A percentile compares a stretch with the other conserved stretches of the same genome.
These are phyloP conservation scores for Limnothrissa miodon DNA, from an alignment of 2,113 vertebrate genomes.

Conservation along the genomic window DNA sequence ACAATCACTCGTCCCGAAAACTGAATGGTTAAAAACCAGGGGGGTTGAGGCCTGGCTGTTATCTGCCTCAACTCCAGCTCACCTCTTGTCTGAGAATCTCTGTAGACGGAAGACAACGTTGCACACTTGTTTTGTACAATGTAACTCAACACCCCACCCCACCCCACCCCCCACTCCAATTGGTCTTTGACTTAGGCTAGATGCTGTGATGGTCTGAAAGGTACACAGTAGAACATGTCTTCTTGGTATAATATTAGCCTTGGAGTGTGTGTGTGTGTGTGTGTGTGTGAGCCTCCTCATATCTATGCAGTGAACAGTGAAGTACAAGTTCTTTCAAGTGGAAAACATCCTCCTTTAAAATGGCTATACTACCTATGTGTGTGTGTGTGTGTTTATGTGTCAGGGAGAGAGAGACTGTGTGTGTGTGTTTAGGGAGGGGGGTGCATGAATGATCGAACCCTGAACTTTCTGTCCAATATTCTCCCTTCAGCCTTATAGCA, in stretches of 20 bases:
- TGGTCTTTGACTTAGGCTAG: neutral
- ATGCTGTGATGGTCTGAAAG: conserved; percentile 10
- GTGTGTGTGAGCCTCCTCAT: conserved; percentile 33
- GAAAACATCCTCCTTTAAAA: conserved; percentile 45
- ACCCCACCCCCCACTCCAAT: too few species aligned
- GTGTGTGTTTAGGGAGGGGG: conserved; percentile 2
- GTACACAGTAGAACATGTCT: neutral
- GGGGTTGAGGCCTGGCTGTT: neutral
- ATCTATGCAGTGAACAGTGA: conserved; percentile 59
- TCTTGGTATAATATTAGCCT: conserved; percentile 10
- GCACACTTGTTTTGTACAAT: conserved; percentile 18
- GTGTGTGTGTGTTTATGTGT: conserved; percentile 34
- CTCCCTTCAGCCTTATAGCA: conserved; percentile 50
- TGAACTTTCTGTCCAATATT: conserved; percentile 42
- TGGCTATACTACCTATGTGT: conserved; percentile 50
- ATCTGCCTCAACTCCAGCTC: neutral
- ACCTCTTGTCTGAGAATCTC: neutral
- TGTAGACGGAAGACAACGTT: neutral
- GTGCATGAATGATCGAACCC: conserved; percentile 43
- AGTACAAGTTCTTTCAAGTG: conserved; percentile 47
- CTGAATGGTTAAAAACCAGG: neutral
- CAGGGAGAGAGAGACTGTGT: neutral
- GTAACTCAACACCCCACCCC: neutral
- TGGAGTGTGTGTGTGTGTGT: conserved; percentile 24
- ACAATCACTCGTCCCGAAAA: conserved; percentile 22